phyloP scores from a whole-genome alignment of 2,113 vertebrate genomes.

The Panthera uncia region DNA sequence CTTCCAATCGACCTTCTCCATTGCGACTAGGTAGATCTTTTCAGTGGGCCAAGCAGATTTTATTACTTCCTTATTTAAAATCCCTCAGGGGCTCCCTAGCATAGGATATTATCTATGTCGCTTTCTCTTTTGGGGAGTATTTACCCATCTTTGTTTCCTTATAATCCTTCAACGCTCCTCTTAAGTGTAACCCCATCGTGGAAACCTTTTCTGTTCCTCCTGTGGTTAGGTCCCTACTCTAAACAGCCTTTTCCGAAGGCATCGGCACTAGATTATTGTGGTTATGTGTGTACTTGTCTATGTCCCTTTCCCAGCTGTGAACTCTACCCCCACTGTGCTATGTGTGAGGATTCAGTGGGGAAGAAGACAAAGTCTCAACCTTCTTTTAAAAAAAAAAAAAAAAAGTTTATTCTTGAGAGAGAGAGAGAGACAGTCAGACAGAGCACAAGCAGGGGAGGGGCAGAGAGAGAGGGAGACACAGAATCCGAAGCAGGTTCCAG shows the following conservation, averaged over 20 bases:
- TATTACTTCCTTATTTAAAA: conserved; percentile 28
- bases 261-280: no score
- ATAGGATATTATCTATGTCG: background rate
- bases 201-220: conserved; percentile 9
- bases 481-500: no score
- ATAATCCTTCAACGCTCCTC: background rate
- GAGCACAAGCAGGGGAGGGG: no score
- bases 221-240: background rate
- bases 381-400: no score
- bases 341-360: no score
- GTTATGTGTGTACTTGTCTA: no score
- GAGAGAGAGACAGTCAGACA: no score
- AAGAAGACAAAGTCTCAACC: no score
- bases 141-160: background rate
- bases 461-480: no score
- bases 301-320: no score
- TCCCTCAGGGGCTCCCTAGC: background rate
- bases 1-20: background rate
- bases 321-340: no score
- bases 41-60: background rate
- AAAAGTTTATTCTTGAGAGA: no score
- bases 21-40: background rate
- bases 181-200: background rate
- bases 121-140: background rate
- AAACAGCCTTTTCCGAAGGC: conserved; percentile 29